These are phyloP conservation scores for Agelaius phoeniceus DNA, from an alignment of 2,113 vertebrate species.

Conservation along the genomic window DNA sequence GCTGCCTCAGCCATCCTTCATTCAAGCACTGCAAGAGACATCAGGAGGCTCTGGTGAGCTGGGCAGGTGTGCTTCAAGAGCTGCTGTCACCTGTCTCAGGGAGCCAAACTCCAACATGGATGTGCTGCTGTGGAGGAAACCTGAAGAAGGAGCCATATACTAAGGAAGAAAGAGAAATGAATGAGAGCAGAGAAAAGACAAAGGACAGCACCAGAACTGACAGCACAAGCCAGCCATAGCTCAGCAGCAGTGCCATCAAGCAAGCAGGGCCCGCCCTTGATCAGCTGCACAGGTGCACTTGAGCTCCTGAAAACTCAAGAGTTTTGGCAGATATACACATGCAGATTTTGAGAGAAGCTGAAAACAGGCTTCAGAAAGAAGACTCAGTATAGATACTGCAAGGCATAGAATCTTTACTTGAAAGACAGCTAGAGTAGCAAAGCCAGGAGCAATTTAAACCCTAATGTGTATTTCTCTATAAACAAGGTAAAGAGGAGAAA, in stretches of 20 bases:
- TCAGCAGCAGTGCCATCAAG: neutral
- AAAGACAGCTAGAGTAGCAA: neutral
- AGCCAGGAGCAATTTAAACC: neutral
- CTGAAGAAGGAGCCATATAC: neutral
- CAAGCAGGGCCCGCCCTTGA: neutral
- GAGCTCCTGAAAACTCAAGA: neutral
- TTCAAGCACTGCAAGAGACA: neutral
- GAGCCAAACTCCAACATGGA: neutral
- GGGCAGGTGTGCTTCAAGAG: neutral
- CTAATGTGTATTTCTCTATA: neutral
- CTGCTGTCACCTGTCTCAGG: neutral
- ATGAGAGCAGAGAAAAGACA: neutral
- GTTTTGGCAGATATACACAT: neutral
- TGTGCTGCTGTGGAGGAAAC: neutral
- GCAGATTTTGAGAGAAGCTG: neutral
- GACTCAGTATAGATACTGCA: neutral
- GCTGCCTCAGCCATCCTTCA: neutral
- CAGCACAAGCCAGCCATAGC: neutral
- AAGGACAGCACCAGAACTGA: neutral
- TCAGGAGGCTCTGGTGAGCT: neutral
- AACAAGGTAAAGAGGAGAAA: neutral
- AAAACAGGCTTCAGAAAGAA: neutral
- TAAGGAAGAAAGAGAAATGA: neutral
- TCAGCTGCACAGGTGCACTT: neutral
- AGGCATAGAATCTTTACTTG: neutral